A percentile compares a stretch with the other conserved stretches of the same genome.
Evolutionary conservation across 2,888 invertebrate genomes (phyloP).

Genomic region (Apamea anceps): DNA sequence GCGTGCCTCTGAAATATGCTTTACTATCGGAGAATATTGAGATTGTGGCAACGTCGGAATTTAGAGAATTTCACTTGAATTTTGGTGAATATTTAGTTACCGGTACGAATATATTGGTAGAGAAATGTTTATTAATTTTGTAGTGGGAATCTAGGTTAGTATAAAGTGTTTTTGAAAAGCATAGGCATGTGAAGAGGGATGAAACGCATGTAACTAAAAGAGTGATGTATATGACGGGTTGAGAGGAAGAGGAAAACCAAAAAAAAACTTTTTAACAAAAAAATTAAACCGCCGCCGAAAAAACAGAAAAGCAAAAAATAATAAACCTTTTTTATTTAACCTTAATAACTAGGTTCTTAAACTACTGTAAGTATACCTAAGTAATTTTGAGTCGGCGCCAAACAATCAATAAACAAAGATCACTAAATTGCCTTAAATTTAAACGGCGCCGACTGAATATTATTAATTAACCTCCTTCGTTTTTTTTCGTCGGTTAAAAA

Average conservation of each 20-base stretch:
- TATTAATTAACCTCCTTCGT: no score
- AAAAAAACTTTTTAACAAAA: no score
- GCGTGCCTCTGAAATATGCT: conserved; percentile 58
- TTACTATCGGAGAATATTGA: conserved; percentile 51
- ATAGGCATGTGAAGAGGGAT: background rate
- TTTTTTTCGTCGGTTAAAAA: no score
- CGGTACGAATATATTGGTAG: conserved; percentile 24
- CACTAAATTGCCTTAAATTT: no score
- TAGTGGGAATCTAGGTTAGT: background rate
- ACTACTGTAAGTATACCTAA: no score
- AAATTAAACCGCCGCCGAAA: no score
- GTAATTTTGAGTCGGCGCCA: no score
- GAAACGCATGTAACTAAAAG: background rate
- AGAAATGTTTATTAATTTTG: conserved; percentile 43
- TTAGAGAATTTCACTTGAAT: conserved; percentile 42
- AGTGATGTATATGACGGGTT: background rate
- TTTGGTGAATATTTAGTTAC: conserved; percentile 42
- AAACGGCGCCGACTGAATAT: no score
- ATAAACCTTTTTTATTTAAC: no score
- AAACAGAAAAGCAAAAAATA: no score
- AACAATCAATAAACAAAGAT: no score
- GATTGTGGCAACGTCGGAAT: conserved; percentile 38
- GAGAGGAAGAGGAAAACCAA: background rate
- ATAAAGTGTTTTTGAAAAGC: background rate
- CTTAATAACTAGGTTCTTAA: no score